A percentile compares a stretch with the other conserved stretches of the same genome.
Conservation (phyloP, 2,113 vertebrate genomes). For the Formicarius rufipectus region DNA sequence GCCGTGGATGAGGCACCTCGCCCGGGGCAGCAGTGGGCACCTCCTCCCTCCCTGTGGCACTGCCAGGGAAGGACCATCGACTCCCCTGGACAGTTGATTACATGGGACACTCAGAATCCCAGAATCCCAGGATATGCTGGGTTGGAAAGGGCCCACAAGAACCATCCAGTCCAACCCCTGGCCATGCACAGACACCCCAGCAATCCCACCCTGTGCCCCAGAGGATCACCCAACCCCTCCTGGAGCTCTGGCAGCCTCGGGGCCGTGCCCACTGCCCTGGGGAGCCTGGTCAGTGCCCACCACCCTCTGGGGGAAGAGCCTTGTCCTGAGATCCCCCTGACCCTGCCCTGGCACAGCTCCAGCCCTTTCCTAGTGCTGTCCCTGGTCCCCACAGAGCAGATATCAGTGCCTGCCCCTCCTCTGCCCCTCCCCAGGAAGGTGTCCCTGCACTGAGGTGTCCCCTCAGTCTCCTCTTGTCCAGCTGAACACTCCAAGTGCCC, state of each 20-base stretch:
- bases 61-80: rapidly evolving
- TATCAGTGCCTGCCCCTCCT: not conserved
- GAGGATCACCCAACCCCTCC: not conserved
- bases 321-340: not conserved
- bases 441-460: not conserved
- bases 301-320: not conserved
- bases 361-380: not conserved
- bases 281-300: not conserved
- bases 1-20: not conserved
- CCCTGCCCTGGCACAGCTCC: not conserved
- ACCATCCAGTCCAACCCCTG: not conserved
- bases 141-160: not conserved
- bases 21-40: rapidly evolving
- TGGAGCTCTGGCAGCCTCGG: not conserved
- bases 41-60: not conserved
- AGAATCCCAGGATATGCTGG: not conserved
- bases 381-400: not conserved
- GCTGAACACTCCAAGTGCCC: not conserved
- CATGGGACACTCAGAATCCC: rapidly evolving
- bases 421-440: not conserved
- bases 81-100: not conserved
- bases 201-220: not conserved
- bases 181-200: not conserved
- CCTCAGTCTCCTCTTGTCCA: not conserved
- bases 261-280: not conserved